Evolutionary conservation across 1,140 invertebrate species (phyloP).

Genomic region (Zeugodacus cucurbitae): DNA sequence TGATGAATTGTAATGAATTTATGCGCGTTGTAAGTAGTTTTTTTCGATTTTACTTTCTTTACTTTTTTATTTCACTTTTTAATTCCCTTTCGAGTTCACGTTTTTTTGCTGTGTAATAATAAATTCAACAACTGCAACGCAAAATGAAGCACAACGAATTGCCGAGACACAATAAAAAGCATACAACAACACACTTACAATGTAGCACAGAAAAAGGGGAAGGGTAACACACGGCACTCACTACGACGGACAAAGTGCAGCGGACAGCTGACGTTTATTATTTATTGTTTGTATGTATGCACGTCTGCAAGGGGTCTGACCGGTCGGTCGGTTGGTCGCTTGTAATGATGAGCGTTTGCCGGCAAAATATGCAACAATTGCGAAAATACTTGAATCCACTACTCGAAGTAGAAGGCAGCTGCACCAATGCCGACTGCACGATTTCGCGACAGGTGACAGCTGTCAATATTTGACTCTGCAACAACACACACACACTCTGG

Average conservation of each 20-base stretch:
- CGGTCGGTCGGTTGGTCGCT: neutral
- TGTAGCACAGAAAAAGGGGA: neutral
- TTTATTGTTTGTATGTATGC: neutral
- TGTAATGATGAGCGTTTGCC: neutral
- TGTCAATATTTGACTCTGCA: conserved; percentile 4
- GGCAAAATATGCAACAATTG: conserved; percentile 13
- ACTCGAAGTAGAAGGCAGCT: neutral
- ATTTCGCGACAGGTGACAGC: conserved; percentile 17
- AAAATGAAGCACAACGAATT: neutral
- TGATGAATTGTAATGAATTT: conserved; percentile 23
- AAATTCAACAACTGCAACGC: conserved; percentile 16
- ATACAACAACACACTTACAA: neutral
- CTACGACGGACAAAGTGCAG: neutral
- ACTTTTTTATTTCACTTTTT: neutral
- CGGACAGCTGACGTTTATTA: neutral
- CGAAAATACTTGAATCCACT: neutral
- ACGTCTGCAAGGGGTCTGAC: neutral
- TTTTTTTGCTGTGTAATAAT: neutral
- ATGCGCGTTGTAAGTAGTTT: neutral
- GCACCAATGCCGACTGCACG: neutral
- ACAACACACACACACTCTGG: neutral
- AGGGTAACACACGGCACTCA: neutral
- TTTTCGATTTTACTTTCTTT: neutral
- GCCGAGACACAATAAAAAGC: neutral
- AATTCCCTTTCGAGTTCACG: neutral